Evolutionary conservation across 2,113 vertebrate species (phyloP).

Genomic region (Willisornis vidua): DNA sequence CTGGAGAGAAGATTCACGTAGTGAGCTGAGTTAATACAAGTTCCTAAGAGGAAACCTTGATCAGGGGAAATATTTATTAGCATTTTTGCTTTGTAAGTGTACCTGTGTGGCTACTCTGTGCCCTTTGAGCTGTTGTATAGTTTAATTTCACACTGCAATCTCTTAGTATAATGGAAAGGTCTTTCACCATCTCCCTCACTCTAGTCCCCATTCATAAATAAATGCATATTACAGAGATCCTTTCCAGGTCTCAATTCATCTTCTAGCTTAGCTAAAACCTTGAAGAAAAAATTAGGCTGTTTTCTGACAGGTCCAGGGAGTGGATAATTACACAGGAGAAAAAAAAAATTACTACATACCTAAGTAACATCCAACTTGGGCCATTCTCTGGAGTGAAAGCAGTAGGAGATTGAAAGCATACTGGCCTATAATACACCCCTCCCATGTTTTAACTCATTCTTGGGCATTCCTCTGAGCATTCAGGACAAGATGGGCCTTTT

Average conservation of each 20-base stretch:
- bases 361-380: neutral
- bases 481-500: neutral
- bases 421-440: neutral
- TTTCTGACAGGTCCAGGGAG: neutral
- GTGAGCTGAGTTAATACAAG: conserved; percentile 1
- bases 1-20: neutral
- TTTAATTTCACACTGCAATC: conserved; percentile 20
- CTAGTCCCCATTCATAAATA: conserved; percentile 35
- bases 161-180: neutral
- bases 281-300: neutral
- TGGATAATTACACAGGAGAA: neutral
- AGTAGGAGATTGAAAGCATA: neutral
- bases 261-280: neutral
- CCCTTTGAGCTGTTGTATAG: neutral
- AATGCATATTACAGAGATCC: neutral
- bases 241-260: neutral
- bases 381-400: neutral
- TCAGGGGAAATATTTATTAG: neutral
- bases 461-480: neutral
- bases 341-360: neutral
- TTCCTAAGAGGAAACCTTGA: conserved; percentile 19
- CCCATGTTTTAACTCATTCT: neutral
- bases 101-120: neutral
- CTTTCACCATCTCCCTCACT: neutral
- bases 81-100: conserved; percentile 23